These are phyloP conservation scores for Galeopterus variegatus DNA, from an alignment of 2,113 vertebrate species.

Conservation along the genomic window DNA sequence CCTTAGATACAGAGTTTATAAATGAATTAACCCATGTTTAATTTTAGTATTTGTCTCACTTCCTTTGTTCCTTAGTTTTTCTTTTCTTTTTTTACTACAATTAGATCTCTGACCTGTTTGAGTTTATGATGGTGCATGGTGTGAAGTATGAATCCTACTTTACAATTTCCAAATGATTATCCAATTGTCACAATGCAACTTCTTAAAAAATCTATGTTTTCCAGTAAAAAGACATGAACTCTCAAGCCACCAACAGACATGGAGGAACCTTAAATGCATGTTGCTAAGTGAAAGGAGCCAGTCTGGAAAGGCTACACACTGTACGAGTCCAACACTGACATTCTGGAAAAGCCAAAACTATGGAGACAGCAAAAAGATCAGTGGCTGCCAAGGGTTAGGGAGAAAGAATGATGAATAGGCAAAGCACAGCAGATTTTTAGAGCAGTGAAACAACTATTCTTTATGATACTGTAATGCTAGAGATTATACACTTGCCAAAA, in stretches of 20 bases:
- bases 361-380: background rate
- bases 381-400: background rate
- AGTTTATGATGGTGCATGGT: background rate
- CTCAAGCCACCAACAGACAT: background rate
- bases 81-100: background rate
- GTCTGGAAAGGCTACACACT: background rate
- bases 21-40: background rate
- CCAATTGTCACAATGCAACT: background rate
- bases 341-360: background rate
- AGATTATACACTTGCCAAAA: background rate
- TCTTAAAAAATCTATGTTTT: conserved; percentile 31
- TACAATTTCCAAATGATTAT: background rate
- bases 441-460: background rate
- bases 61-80: background rate
- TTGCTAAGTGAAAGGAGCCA: background rate
- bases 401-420: background rate
- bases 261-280: background rate
- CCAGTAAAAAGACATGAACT: background rate
- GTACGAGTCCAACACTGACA: background rate
- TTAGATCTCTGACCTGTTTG: background rate
- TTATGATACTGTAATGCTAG: background rate
- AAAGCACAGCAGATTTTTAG: background rate
- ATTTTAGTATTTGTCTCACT: background rate
- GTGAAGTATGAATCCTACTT: background rate
- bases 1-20: background rate